phyloP scores from a whole-genome alignment of 2,797 vertebrate species.

The Pelochelys cantorii region DNA sequence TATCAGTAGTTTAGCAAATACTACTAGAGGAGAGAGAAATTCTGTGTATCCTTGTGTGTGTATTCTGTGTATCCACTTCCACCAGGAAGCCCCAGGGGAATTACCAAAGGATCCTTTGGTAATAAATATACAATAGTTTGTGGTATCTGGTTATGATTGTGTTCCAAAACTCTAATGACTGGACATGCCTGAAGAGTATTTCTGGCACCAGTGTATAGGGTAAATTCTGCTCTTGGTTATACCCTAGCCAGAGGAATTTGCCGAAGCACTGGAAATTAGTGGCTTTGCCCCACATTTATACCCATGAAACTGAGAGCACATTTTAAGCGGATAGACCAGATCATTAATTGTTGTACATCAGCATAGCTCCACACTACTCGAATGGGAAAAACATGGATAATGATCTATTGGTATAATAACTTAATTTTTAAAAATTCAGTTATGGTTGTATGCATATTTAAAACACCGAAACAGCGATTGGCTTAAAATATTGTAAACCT shows the following conservation, averaged over 20 bases:
- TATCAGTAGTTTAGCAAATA: background rate
- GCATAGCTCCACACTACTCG: background rate
- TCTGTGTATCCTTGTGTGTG: background rate
- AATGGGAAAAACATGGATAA: background rate
- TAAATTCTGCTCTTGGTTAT: background rate
- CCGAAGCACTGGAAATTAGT: background rate
- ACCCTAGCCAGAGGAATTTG: background rate
- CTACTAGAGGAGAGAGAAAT: background rate
- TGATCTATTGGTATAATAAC: accelerated
- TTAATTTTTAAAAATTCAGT: accelerated
- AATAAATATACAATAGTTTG: background rate
- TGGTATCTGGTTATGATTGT: background rate
- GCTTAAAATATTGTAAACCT: accelerated
- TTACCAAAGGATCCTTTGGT: background rate
- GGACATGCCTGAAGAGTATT: background rate
- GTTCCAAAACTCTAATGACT: background rate
- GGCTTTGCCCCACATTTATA: background rate
- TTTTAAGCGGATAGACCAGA: background rate
- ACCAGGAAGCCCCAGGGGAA: background rate
- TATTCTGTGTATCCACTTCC: background rate
- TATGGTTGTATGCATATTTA: background rate
- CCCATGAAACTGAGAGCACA: background rate
- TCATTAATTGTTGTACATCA: background rate
- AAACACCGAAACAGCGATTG: background rate
- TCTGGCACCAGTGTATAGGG: accelerated